Conservation (phyloP, 2,113 vertebrate species). For the Corythornis madagascariensis region DNA sequence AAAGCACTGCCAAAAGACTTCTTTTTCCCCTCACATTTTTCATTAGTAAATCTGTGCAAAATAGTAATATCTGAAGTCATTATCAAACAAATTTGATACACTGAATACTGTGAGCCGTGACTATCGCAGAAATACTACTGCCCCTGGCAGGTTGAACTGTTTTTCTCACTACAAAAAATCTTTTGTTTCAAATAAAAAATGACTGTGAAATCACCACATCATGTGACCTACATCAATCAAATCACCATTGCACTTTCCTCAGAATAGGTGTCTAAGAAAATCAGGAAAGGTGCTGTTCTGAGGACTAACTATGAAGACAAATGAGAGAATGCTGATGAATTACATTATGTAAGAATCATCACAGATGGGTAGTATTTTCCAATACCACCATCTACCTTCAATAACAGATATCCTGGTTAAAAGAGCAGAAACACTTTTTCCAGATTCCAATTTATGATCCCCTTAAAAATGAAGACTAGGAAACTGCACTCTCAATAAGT, state of each 20-base stretch:
- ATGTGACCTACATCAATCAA: neutral
- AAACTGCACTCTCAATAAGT: neutral
- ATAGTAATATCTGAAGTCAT: neutral
- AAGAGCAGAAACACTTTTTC: neutral
- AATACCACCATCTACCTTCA: neutral
- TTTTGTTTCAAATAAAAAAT: neutral
- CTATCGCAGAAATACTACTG: neutral
- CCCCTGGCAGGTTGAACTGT: neutral
- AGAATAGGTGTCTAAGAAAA: neutral
- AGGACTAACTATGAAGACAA: neutral
- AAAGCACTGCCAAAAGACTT: neutral
- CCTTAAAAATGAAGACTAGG: neutral
- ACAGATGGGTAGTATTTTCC: neutral
- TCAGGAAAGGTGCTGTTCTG: neutral
- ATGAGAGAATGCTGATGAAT: neutral
- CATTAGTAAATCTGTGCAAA: neutral
- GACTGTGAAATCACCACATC: neutral
- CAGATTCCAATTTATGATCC: neutral
- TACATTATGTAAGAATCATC: neutral
- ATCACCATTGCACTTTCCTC: neutral
- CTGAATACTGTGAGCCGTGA: neutral
- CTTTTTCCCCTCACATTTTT: neutral
- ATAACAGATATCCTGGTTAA: neutral
- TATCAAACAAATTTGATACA: neutral
- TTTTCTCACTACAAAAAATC: neutral